Conservation (phyloP, 2,113 vertebrate genomes). For the Crocuta crocuta region DNA sequence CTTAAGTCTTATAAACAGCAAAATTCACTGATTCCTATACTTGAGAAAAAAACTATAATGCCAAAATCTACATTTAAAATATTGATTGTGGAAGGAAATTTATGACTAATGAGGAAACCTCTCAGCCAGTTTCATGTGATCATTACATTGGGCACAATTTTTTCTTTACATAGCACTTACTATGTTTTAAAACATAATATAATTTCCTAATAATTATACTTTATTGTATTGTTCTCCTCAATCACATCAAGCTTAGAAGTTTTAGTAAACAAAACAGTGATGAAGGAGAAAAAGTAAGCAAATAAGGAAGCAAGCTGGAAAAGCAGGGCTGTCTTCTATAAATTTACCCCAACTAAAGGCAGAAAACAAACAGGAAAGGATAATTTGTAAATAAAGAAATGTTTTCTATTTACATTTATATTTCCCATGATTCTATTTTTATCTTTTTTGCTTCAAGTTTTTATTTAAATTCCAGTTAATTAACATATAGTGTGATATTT, state of each 20-base stretch:
- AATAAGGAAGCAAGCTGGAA: not conserved
- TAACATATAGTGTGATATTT: not conserved
- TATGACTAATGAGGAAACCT: not conserved
- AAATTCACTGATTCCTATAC: not conserved
- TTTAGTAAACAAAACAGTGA: not conserved
- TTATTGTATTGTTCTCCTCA: not conserved
- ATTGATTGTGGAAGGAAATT: not conserved
- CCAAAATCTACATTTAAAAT: slow-evolving; percentile 34
- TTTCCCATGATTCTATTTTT: not conserved
- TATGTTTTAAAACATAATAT: not conserved
- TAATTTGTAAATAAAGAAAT: slow-evolving; percentile 31
- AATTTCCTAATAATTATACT: slow-evolving; percentile 11
- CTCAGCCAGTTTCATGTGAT: not conserved
- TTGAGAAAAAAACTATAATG: not conserved
- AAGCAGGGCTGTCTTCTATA: not conserved
- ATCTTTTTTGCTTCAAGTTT: not conserved
- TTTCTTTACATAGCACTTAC: not conserved
- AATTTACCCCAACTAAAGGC: slow-evolving; percentile 13
- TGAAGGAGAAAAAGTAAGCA: not conserved
- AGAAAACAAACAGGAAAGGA: slow-evolving; percentile 2
- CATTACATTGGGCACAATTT: not conserved
- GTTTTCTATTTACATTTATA: slow-evolving; percentile 22
- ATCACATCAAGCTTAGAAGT: not conserved
- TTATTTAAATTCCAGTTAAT: not conserved
- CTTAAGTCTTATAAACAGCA: not conserved